phyloP scores from a whole-genome alignment of 2,888 invertebrate genomes.

The Eretmocerus hayati region DNA sequence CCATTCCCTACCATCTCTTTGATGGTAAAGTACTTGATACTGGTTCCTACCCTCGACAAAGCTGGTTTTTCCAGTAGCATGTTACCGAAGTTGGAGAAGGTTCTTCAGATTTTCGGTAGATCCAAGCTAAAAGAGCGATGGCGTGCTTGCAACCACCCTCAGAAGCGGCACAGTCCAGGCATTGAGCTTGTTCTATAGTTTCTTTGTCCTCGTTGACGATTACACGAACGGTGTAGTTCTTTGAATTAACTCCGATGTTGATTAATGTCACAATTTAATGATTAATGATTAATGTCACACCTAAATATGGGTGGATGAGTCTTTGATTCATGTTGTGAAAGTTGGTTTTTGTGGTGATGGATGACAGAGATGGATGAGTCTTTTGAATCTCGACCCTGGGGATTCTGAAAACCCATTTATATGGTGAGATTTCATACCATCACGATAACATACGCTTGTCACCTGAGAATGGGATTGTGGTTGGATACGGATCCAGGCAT shows the following conservation, averaged over 20 bases:
- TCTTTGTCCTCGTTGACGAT: constrained; percentile 14
- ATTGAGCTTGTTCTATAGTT: constrained; percentile 6
- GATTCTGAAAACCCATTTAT: too few species aligned
- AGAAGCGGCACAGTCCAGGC: constrained; percentile 14
- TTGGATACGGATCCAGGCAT: too few species aligned
- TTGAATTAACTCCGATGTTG: constrained; percentile 6
- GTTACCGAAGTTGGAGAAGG: constrained; percentile 11
- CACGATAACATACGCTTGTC: too few species aligned
- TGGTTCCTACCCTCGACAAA: constrained; percentile 10
- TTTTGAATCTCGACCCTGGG: too few species aligned
- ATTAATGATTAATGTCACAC: too few species aligned
- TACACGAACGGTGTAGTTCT: constrained; percentile 13
- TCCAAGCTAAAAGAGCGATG: constrained; percentile 15
- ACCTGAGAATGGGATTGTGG: too few species aligned
- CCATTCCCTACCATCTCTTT: neutral
- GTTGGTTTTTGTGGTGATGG: too few species aligned
- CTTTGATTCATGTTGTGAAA: too few species aligned
- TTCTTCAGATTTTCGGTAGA: constrained; percentile 11
- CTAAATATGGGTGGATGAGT: too few species aligned
- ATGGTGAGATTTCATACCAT: too few species aligned
- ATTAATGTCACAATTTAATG: too few species aligned
- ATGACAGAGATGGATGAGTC: too few species aligned
- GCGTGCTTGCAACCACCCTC: constrained; percentile 17
- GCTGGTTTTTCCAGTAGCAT: constrained; percentile 17
- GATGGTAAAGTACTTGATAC: constrained; percentile 5